These are phyloP conservation scores for Motacilla alba DNA, from an alignment of 2,113 vertebrate species.

Conservation along the genomic window DNA sequence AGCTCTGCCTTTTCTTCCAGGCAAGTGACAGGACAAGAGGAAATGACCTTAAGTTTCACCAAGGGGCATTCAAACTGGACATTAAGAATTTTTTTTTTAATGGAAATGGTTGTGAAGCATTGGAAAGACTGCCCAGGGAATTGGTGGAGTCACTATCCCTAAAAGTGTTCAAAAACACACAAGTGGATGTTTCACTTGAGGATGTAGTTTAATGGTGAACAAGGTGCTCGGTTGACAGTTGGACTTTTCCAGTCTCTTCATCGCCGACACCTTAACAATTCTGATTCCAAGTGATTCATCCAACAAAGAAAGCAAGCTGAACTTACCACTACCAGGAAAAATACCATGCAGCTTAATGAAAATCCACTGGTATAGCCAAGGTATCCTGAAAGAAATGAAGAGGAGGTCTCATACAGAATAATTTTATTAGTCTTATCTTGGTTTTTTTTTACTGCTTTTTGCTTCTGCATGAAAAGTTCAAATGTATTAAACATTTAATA, in stretches of 20 bases:
- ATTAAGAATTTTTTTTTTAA: not conserved
- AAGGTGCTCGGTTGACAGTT: not conserved
- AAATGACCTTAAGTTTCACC: not conserved
- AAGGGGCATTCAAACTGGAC: not conserved
- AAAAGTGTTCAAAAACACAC: not conserved
- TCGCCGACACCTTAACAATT: not conserved
- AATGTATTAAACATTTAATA: not conserved
- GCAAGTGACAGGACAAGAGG: not conserved
- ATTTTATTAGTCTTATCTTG: not conserved
- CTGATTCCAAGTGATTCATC: not conserved
- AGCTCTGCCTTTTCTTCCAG: not conserved
- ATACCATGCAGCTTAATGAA: conserved; percentile 84
- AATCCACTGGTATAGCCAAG: conserved; percentile 85
- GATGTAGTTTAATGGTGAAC: not conserved
- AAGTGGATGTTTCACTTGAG: not conserved
- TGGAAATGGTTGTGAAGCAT: not conserved
- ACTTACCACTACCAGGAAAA: conserved; percentile 96
- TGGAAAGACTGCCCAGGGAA: not conserved
- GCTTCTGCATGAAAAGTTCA: not conserved
- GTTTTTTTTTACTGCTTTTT: not conserved
- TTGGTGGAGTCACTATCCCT: not conserved
- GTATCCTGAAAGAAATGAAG: conserved; percentile 74
- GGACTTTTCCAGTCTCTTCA: not conserved
- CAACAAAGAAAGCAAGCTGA: not conserved
- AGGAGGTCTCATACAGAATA: not conserved